phyloP scores from a whole-genome alignment of 2,888 invertebrate genomes.

The Sicus ferrugineus region DNA sequence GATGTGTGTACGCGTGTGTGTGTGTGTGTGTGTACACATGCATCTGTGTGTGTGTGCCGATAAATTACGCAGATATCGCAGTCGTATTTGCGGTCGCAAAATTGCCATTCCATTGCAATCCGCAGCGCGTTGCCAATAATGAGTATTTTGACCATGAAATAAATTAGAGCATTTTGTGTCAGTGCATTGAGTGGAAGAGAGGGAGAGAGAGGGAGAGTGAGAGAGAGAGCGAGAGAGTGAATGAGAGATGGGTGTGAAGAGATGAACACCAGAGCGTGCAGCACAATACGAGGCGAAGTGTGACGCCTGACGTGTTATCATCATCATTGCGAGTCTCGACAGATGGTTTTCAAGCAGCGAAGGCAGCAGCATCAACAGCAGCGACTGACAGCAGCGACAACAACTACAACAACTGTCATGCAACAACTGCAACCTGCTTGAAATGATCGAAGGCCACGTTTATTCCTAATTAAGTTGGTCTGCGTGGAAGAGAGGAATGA shows the following conservation, averaged over 20 bases:
- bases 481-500: too few relatives aligned
- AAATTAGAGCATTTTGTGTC: slow-evolving; percentile 36
- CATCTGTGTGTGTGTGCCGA: not conserved
- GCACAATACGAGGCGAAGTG: too few relatives aligned
- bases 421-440: too few relatives aligned
- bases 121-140: slow-evolving; percentile 25
- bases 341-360: too few relatives aligned
- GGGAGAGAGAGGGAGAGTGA: not conserved
- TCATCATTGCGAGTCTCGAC: slow-evolving; percentile 1
- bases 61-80: not conserved
- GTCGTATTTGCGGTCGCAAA: slow-evolving; percentile 1
- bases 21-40: not conserved
- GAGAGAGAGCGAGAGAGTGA: not conserved
- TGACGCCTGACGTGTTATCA: not conserved
- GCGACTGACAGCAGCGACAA: not conserved
- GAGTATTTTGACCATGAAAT: slow-evolving; percentile 34
- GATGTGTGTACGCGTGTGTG: not conserved
- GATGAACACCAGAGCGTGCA: too few relatives aligned
- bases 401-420: not conserved
- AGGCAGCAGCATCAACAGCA: not conserved
- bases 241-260: not conserved
- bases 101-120: not conserved
- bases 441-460: too few relatives aligned
- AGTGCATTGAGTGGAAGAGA: not conserved
- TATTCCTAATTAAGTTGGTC: too few relatives aligned